Conservation (phyloP, 2,888 invertebrate genomes). For the Drosophila cognata region DNA sequence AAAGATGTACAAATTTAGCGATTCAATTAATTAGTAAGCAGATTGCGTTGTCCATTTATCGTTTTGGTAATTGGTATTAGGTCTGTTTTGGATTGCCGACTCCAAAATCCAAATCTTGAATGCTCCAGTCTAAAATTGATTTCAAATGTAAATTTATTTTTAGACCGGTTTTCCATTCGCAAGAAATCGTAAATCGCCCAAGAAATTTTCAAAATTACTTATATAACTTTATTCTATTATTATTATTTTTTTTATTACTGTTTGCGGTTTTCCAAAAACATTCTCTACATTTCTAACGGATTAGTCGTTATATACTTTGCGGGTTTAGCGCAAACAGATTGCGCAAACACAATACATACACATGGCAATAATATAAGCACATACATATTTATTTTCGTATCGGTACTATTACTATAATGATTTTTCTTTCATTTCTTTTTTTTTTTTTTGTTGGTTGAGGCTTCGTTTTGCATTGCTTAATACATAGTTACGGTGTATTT, state of each 20-base stretch:
- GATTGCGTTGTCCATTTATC: not conserved
- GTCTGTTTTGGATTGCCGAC: not conserved
- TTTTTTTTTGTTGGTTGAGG: constrained; percentile 36
- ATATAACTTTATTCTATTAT: constrained; percentile 60
- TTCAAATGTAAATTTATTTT: not conserved
- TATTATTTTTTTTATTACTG: constrained; percentile 45
- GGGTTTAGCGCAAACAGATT: constrained; percentile 33
- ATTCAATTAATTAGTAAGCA: not conserved
- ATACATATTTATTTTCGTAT: constrained; percentile 22
- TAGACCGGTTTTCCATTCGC: not conserved
- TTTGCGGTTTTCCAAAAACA: constrained; percentile 67
- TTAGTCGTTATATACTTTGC: constrained; percentile 57
- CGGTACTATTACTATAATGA: constrained; percentile 31
- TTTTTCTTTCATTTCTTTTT: not conserved
- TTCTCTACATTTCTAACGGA: constrained; percentile 67
- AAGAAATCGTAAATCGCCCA: constrained; percentile 7
- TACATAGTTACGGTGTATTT: constrained; percentile 53
- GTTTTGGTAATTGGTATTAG: not conserved
- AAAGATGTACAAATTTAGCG: too few species aligned
- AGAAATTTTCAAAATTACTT: constrained; percentile 14
- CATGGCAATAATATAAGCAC: constrained; percentile 52
- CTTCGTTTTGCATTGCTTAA: constrained; percentile 66
- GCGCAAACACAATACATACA: constrained; percentile 41
- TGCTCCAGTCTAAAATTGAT: not conserved
- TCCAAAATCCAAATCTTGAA: not conserved